These are phyloP conservation scores for Narcine bancroftii DNA, from an alignment of 2,113 vertebrate species.

Conservation along the genomic window DNA sequence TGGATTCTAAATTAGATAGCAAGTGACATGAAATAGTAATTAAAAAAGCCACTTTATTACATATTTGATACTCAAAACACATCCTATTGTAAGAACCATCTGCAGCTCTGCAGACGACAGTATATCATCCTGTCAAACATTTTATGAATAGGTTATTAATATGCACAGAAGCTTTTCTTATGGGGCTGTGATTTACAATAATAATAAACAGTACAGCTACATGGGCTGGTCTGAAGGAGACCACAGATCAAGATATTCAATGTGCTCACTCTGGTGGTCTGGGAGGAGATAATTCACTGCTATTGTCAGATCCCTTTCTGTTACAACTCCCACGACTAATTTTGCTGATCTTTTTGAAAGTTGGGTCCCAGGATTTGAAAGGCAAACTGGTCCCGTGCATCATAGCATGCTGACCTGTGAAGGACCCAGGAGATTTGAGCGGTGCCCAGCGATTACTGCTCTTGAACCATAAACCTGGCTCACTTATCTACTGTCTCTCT, in stretches of 20 bases:
- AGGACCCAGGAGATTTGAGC: neutral
- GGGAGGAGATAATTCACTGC: neutral
- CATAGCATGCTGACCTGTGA: neutral
- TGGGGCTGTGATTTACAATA: neutral
- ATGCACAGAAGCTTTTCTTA: neutral
- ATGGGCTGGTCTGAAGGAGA: neutral
- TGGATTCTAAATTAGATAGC: neutral
- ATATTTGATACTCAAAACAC: conserved; percentile 6
- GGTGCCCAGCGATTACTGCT: neutral
- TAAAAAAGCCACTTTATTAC: neutral
- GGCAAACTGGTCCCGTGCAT: neutral
- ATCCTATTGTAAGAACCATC: conserved; percentile 5
- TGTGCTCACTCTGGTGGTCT: neutral
- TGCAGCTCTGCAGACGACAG: neutral
- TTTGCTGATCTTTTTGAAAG: neutral
- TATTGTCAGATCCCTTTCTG: neutral
- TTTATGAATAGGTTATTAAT: conserved; percentile 1
- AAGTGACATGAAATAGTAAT: neutral
- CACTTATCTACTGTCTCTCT: too few relatives aligned
- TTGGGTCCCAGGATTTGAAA: neutral
- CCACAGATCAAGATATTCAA: neutral
- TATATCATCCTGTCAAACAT: neutral
- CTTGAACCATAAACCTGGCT: neutral
- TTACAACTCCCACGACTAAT: neutral
- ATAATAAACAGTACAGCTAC: neutral